These are phyloP conservation scores for Nezara viridula DNA, from an alignment of 2,888 invertebrate genomes.

Conservation along the genomic window DNA sequence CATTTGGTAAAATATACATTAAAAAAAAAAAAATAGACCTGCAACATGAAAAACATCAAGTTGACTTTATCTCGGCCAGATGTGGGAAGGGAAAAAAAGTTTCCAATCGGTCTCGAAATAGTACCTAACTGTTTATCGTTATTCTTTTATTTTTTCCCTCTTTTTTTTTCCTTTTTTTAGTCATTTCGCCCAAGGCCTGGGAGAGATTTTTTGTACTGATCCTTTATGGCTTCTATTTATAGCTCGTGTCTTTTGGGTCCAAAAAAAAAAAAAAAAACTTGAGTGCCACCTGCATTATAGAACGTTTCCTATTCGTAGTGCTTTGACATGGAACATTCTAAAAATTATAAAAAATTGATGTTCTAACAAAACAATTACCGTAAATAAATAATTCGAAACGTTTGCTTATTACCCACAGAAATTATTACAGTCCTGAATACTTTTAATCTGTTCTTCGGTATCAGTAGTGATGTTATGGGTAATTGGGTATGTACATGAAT, in stretches of 20 bases:
- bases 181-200: conserved; percentile 14
- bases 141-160: not conserved
- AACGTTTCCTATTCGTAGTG: not conserved
- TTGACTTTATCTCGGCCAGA: not conserved
- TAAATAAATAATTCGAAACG: not conserved
- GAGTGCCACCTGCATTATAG: not conserved
- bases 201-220: not conserved
- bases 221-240: conserved; percentile 10
- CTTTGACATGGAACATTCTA: not conserved
- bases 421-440: too few relatives aligned
- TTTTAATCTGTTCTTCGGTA: too few relatives aligned
- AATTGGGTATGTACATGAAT: too few relatives aligned
- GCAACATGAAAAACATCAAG: not conserved
- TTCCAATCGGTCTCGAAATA: conserved; percentile 26
- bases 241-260: not conserved
- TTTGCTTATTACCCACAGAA: too few relatives aligned
- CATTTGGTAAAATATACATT: not conserved
- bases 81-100: not conserved
- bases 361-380: not conserved
- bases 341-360: not conserved
- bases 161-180: not conserved
- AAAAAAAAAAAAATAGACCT: too few relatives aligned
- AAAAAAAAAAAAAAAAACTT: not conserved
- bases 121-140: conserved; percentile 18
- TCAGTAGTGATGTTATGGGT: too few relatives aligned